phyloP scores from a whole-genome alignment of 1,140 invertebrate species.

The Bombus huntii region DNA sequence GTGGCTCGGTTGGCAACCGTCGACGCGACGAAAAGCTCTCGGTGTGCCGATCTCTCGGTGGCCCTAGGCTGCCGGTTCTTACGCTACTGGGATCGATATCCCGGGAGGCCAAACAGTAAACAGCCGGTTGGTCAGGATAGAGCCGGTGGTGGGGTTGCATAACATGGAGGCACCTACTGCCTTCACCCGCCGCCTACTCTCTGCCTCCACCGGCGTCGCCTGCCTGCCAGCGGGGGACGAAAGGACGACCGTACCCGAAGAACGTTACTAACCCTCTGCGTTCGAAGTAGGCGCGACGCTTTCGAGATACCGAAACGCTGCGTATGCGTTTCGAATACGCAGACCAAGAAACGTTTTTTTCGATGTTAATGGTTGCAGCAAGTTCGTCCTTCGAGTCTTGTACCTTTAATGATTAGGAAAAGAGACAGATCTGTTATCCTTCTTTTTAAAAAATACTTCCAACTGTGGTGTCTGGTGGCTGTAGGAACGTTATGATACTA shows the following conservation, averaged over 20 bases:
- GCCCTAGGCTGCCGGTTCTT: constrained; percentile 76
- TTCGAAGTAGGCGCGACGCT: constrained; percentile 47
- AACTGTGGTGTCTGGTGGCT: no score
- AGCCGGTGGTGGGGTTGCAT: constrained; percentile 70
- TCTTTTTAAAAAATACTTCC: no score
- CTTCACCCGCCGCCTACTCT: constrained; percentile 49
- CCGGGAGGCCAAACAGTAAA: constrained; percentile 83
- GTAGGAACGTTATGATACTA: no score
- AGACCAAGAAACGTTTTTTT: no score
- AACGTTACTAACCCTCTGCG: constrained; percentile 46
- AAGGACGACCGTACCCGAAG: constrained; percentile 44
- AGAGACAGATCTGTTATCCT: no score
- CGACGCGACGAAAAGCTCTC: constrained; percentile 54
- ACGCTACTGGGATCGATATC: constrained; percentile 82
- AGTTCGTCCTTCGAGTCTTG: no score
- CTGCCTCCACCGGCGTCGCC: constrained; percentile 59
- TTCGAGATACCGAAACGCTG: constrained; percentile 22
- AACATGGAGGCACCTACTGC: constrained; percentile 67
- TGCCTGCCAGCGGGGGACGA: constrained; percentile 49
- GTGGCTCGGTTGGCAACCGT: constrained; percentile 67
- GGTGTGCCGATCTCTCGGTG: constrained; percentile 60
- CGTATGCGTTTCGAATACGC: no score
- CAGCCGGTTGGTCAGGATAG: constrained; percentile 82
- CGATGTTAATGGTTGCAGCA: no score
- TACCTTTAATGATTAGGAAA: no score